These are phyloP conservation scores for Sitobion miscanthi DNA, from an alignment of 1,140 invertebrate species.

Conservation along the genomic window DNA sequence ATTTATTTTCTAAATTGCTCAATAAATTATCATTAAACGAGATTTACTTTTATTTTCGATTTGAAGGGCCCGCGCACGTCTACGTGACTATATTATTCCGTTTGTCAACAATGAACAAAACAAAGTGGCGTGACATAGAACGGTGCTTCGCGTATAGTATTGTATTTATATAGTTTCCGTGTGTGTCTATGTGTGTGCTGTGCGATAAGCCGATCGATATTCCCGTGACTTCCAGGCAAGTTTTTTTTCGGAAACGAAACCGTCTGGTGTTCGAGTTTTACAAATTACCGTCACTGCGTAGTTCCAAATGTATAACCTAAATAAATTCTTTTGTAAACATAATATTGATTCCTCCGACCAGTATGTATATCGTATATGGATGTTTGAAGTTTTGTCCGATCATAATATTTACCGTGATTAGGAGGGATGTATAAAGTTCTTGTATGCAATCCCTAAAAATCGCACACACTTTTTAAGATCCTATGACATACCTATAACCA, in stretches of 20 bases:
- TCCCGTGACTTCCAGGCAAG: not conserved
- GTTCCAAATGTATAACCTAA: not conserved
- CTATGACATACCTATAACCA: no score
- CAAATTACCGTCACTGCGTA: not conserved
- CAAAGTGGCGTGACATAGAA: not conserved
- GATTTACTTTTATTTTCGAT: not conserved
- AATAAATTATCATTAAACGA: not conserved
- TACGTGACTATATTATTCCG: not conserved
- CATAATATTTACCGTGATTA: no score
- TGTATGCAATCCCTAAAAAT: no score
- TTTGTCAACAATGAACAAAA: conserved; percentile 18
- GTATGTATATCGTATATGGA: no score
- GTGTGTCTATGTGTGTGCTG: not conserved
- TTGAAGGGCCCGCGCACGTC: not conserved
- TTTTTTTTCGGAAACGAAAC: not conserved
- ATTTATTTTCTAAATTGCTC: not conserved
- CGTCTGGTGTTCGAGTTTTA: not conserved
- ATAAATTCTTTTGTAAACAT: not conserved
- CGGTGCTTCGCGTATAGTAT: not conserved
- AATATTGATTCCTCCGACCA: no score
- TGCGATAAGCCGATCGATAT: not conserved
- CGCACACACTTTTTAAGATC: no score
- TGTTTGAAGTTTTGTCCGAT: no score
- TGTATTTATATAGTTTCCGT: not conserved
- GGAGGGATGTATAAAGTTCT: no score